These are phyloP conservation scores for Drosophila paramelanica DNA, from an alignment of 2,888 invertebrate genomes.

Conservation along the genomic window DNA sequence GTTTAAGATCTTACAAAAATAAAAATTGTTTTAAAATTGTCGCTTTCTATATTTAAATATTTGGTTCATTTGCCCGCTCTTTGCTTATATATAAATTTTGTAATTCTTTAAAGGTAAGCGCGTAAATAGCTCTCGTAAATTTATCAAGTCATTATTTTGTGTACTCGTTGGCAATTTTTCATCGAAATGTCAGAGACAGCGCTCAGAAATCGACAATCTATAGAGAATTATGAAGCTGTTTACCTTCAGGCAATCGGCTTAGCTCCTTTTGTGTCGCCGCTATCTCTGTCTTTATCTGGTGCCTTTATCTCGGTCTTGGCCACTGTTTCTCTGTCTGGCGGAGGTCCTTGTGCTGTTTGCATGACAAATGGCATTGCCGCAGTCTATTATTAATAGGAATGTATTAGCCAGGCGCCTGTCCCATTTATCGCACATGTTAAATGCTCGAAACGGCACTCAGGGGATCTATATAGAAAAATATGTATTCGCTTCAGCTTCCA, in stretches of 20 bases:
- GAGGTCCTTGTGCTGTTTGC: slow-evolving; percentile 20
- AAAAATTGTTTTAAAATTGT: too few relatives aligned
- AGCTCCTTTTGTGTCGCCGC: neutral
- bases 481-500: slow-evolving; percentile 24
- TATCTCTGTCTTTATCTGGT: slow-evolving; percentile 4
- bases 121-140: slow-evolving; percentile 39
- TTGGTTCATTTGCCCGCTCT: neutral
- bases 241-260: slow-evolving; percentile 51
- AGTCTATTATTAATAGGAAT: slow-evolving; percentile 77
- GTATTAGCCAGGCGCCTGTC: slow-evolving; percentile 64
- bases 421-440: slow-evolving; percentile 80
- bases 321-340: slow-evolving; percentile 11
- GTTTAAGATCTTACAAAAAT: too few relatives aligned
- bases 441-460: slow-evolving; percentile 66
- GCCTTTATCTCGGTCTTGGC: slow-evolving; percentile 13
- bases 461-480: slow-evolving; percentile 67
- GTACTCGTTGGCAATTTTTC: slow-evolving; percentile 50
- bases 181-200: slow-evolving; percentile 52
- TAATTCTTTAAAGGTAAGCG: slow-evolving; percentile 3
- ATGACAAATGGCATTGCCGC: slow-evolving; percentile 74
- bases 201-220: slow-evolving; percentile 58
- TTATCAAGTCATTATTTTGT: slow-evolving; percentile 54
- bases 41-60: neutral
- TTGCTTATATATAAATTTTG: neutral
- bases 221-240: slow-evolving; percentile 62